These are phyloP conservation scores for Coreius guichenoti DNA, from an alignment of 2,797 vertebrate genomes.

Conservation along the genomic window DNA sequence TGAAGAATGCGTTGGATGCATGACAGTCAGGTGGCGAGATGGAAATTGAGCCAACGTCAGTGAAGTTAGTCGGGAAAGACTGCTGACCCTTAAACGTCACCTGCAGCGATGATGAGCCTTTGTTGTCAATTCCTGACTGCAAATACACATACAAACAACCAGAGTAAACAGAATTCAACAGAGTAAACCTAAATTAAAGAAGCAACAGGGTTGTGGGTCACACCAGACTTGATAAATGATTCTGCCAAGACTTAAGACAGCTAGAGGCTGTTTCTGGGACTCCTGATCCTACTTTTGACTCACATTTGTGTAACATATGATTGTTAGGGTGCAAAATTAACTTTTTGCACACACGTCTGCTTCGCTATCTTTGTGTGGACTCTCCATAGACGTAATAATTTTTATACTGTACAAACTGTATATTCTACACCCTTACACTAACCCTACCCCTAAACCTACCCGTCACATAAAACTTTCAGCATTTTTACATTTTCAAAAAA, in stretches of 20 bases:
- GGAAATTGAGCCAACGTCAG: neutral
- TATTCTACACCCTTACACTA: too few relatives aligned
- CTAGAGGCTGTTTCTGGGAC: slow-evolving; percentile 71
- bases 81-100: slow-evolving; percentile 11
- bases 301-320: neutral
- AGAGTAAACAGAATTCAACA: slow-evolving; percentile 33
- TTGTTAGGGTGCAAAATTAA: neutral
- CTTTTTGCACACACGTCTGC: neutral
- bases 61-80: slow-evolving; percentile 47
- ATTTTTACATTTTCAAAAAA: too few relatives aligned
- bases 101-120: slow-evolving; percentile 39
- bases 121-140: slow-evolving; percentile 28
- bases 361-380: too few relatives aligned
- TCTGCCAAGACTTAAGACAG: slow-evolving; percentile 72
- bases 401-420: too few relatives aligned
- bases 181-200: slow-evolving; percentile 50
- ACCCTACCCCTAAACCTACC: too few relatives aligned
- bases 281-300: slow-evolving; percentile 61
- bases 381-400: too few relatives aligned
- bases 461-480: too few relatives aligned
- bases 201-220: slow-evolving; percentile 54
- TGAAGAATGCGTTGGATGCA: neutral
- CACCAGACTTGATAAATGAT: slow-evolving; percentile 72
- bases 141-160: slow-evolving; percentile 54
- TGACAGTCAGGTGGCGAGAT: slow-evolving; percentile 1